Evolutionary conservation across 2,113 vertebrate genomes (phyloP).

Genomic region (Chrysochloris asiatica): DNA sequence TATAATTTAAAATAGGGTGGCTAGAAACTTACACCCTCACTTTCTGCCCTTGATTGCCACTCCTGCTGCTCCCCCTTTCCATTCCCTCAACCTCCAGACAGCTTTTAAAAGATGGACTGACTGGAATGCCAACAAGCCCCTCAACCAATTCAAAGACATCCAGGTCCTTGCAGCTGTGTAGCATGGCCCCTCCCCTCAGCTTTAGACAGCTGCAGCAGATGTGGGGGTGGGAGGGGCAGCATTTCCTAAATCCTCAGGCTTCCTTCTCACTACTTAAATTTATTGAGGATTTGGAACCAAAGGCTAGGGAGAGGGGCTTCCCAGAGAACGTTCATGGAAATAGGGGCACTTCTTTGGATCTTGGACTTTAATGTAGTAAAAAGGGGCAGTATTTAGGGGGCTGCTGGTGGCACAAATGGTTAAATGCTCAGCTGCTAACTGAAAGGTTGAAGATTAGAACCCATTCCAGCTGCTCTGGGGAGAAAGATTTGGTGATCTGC

Average conservation of each 20-base stretch:
- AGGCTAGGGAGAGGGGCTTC: background rate
- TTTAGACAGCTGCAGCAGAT: constrained; percentile 47
- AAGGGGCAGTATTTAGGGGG: too few relatives aligned
- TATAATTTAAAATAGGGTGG: background rate
- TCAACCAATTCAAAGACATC: too few relatives aligned
- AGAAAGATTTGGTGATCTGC: background rate
- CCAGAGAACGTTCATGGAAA: background rate
- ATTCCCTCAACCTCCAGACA: too few relatives aligned
- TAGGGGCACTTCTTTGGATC: background rate
- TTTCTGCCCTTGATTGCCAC: background rate
- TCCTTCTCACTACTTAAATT: background rate
- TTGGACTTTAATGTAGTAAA: background rate
- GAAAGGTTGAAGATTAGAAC: background rate
- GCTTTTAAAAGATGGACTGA: too few relatives aligned
- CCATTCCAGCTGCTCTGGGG: background rate
- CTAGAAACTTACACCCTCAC: background rate
- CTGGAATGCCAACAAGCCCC: too few relatives aligned
- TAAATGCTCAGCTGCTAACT: background rate
- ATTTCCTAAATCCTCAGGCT: background rate
- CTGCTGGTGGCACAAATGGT: background rate
- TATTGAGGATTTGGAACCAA: constrained; percentile 29
- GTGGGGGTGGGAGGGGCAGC: constrained; percentile 19
- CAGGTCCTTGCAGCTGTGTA: background rate
- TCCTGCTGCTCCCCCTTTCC: background rate
- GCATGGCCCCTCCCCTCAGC: background rate